These are phyloP conservation scores for Verasper variegatus DNA, from an alignment of 2,113 vertebrate species.

Conservation along the genomic window DNA sequence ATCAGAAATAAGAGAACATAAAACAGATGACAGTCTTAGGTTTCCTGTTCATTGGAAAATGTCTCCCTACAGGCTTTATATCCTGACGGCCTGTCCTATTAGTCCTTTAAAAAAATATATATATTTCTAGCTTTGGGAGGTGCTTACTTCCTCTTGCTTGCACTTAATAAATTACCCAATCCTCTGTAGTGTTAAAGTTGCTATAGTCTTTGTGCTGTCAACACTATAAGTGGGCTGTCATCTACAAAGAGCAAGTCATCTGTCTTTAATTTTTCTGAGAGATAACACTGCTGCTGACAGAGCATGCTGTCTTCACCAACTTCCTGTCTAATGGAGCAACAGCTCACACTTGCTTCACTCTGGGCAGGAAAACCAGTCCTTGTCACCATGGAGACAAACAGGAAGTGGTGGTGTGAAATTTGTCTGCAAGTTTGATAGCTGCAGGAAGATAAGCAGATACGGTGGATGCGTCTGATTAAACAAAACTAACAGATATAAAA, in stretches of 20 bases:
- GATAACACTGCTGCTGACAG: constrained; percentile 69
- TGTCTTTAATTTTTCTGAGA: constrained; percentile 48
- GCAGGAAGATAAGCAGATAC: constrained; percentile 58
- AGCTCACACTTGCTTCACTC: constrained; percentile 60
- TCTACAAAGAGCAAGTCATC: constrained; percentile 18
- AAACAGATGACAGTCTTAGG: constrained; percentile 1
- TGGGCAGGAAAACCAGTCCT: constrained; percentile 77
- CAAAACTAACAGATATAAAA: constrained; percentile 1
- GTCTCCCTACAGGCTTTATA: constrained; percentile 5
- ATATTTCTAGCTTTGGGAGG: neutral
- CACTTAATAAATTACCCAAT: neutral
- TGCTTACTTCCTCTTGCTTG: neutral
- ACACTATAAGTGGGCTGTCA: constrained; percentile 3
- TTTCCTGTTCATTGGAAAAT: constrained; percentile 29
- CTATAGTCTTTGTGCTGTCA: neutral
- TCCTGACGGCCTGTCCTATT: neutral
- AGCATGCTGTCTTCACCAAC: constrained; percentile 61
- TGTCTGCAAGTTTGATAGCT: constrained; percentile 68
- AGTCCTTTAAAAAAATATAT: neutral
- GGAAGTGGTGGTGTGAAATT: constrained; percentile 82
- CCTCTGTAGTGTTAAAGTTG: neutral
- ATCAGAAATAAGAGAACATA: constrained; percentile 8
- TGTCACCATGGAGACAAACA: constrained; percentile 82
- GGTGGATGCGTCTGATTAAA: constrained; percentile 29
- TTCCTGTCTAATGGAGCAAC: constrained; percentile 79